A percentile compares a stretch with the other conserved stretches of the same genome.
Evolutionary conservation across 1,140 invertebrate genomes (phyloP).

Genomic region (Neodiprion virginianus): DNA sequence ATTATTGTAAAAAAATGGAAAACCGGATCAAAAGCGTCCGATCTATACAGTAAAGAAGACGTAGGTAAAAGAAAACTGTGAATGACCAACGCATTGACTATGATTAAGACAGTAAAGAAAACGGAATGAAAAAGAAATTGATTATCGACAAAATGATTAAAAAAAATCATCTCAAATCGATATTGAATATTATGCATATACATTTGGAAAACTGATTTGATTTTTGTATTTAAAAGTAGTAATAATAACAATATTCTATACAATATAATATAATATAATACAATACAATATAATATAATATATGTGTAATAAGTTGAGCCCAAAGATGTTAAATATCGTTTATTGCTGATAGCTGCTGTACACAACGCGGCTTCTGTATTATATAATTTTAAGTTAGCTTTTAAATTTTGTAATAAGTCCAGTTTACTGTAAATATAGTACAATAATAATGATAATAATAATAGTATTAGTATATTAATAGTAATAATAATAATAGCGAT

Average conservation of each 20-base stretch:
- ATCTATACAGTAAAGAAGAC: too few species aligned
- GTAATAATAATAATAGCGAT: not conserved
- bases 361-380: constrained; percentile 52
- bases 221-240: not conserved
- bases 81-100: too few species aligned
- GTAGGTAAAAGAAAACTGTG: too few species aligned
- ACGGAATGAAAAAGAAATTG: too few species aligned
- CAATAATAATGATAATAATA: not conserved
- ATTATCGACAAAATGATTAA: too few species aligned
- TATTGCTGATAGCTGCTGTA: constrained; percentile 44
- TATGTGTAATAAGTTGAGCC: constrained; percentile 63
- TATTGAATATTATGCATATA: too few species aligned
- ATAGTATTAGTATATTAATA: not conserved
- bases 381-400: constrained; percentile 55
- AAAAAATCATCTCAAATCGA: too few species aligned
- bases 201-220: too few species aligned
- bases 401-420: constrained; percentile 43
- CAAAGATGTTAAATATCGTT: constrained; percentile 62
- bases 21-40: too few species aligned
- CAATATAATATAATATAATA: too few species aligned
- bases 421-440: constrained; percentile 54
- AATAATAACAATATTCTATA: constrained; percentile 32
- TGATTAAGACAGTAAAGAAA: too few species aligned
- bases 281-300: constrained; percentile 34
- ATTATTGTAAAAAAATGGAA: too few species aligned